Conservation (phyloP, 2,797 vertebrate genomes). For the Carduelis carduelis region DNA sequence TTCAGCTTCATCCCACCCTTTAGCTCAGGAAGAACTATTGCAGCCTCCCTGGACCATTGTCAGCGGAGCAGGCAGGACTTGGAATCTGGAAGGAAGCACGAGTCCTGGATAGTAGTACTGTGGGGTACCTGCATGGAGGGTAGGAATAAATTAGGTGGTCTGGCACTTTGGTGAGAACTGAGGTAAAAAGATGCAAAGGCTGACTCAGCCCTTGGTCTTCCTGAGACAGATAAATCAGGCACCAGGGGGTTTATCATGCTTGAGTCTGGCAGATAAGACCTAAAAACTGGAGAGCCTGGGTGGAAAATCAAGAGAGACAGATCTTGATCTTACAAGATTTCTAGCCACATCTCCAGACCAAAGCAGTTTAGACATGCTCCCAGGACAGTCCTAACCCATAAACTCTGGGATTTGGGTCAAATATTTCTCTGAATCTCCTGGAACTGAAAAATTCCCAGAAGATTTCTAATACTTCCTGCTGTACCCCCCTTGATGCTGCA, state of each 20-base stretch:
- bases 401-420: not conserved
- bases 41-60: not conserved
- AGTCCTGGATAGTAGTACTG: not conserved
- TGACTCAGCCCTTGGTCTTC: not conserved
- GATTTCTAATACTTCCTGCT: not conserved
- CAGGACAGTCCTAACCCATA: not conserved
- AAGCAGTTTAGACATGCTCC: not conserved
- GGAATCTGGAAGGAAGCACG: not conserved
- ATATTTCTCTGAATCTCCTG: not conserved
- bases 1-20: not conserved
- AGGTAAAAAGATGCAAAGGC: not conserved
- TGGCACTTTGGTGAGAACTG: not conserved
- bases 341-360: not conserved
- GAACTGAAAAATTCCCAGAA: not conserved
- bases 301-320: constrained; percentile 9
- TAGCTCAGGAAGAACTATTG: not conserved
- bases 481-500: not conserved
- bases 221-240: constrained; percentile 19
- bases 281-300: not conserved
- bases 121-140: not conserved
- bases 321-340: not conserved
- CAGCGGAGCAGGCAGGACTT: not conserved
- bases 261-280: constrained; percentile 34
- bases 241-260: constrained; percentile 4
- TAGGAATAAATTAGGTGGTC: not conserved